phyloP scores from a whole-genome alignment of 2,888 invertebrate species.

The Amphipoea lucens region DNA sequence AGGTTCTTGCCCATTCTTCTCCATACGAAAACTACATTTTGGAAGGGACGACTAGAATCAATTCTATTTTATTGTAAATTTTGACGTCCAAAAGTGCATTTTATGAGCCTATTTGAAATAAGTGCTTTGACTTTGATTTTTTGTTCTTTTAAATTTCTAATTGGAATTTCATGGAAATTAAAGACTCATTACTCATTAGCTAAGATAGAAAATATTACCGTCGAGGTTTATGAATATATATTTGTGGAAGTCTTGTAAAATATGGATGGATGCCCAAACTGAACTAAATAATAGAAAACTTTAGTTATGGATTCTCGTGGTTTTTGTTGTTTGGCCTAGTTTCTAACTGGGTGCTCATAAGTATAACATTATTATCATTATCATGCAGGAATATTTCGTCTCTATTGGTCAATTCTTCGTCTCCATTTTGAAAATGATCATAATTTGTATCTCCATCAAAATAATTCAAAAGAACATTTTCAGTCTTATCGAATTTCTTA shows the following conservation, averaged over 20 bases:
- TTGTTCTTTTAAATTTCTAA: not conserved
- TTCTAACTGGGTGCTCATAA: not conserved
- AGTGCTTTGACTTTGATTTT: too few species aligned
- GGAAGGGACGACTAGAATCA: too few species aligned
- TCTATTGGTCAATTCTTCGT: not conserved
- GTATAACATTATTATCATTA: not conserved
- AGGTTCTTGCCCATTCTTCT: too few species aligned
- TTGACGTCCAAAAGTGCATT: too few species aligned
- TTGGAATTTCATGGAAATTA: not conserved
- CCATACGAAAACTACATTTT: too few species aligned
- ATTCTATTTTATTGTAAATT: too few species aligned
- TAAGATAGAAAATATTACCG: not conserved
- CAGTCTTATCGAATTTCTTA: conserved; percentile 43
- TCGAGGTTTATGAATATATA: not conserved
- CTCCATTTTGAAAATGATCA: not conserved
- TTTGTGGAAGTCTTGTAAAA: not conserved
- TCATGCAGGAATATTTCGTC: not conserved
- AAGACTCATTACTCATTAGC: too few species aligned
- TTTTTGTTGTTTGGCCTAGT: conserved; percentile 3
- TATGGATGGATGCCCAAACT: conserved; percentile 2
- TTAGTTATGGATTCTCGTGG: not conserved
- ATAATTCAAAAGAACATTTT: conserved; percentile 7
- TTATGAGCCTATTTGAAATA: too few species aligned
- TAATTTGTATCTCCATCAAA: not conserved
- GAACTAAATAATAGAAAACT: not conserved